A percentile compares a stretch with the other conserved stretches of the same genome.
phyloP scores from a whole-genome alignment of 1,140 invertebrate genomes.

The Drosophila eugracilis region DNA sequence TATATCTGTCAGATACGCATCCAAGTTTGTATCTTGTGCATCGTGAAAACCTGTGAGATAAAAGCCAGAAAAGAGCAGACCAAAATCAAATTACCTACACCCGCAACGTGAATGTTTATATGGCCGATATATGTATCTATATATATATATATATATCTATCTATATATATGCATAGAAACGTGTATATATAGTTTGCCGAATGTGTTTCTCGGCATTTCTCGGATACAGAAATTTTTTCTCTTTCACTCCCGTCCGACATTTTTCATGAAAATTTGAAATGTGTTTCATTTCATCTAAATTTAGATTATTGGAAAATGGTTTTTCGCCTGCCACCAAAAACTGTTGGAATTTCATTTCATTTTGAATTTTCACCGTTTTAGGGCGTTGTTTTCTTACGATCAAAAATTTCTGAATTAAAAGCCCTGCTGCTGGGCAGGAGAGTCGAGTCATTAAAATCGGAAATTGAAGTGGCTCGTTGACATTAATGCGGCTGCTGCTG shows the following conservation, averaged over 20 bases:
- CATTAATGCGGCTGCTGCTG: constrained; percentile 31
- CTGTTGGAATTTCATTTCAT: constrained; percentile 30
- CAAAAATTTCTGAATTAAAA: not conserved
- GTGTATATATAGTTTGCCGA: constrained; percentile 43
- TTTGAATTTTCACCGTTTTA: constrained; percentile 64
- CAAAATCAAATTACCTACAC: constrained; percentile 77
- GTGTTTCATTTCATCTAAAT: constrained; percentile 83
- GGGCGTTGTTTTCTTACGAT: constrained; percentile 64
- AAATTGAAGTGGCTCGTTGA: constrained; percentile 42
- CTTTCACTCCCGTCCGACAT: constrained; percentile 61
- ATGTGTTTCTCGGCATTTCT: constrained; percentile 59
- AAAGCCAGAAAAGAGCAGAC: constrained; percentile 26
- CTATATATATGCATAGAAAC: constrained; percentile 29
- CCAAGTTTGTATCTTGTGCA: constrained; percentile 47
- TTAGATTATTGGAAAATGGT: constrained; percentile 81
- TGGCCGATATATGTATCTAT: constrained; percentile 44
- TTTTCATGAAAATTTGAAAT: constrained; percentile 83
- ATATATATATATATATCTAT: constrained; percentile 35
- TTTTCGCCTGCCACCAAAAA: constrained; percentile 39
- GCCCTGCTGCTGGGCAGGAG: constrained; percentile 3
- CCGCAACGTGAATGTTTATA: constrained; percentile 72
- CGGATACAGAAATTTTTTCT: constrained; percentile 69
- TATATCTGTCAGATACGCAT: constrained; percentile 64
- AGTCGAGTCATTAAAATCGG: constrained; percentile 47
- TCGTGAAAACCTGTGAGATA: constrained; percentile 38